These are phyloP conservation scores for Dendrolimus kikuchii DNA, from an alignment of 1,140 invertebrate species.

Conservation along the genomic window DNA sequence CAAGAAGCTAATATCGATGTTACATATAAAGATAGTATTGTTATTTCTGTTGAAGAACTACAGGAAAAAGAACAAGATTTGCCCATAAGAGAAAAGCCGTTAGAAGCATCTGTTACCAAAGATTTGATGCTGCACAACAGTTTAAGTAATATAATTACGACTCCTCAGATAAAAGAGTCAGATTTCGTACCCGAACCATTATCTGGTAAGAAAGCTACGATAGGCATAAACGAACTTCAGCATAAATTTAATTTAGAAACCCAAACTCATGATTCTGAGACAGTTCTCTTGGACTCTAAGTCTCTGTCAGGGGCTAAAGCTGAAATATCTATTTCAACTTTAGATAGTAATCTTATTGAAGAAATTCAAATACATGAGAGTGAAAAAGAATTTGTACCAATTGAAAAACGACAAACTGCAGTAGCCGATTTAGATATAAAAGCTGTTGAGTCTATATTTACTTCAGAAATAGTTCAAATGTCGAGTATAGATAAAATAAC, in stretches of 20 bases:
- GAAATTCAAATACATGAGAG: constrained; percentile 54
- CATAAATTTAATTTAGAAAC: constrained; percentile 75
- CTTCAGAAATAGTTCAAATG: constrained; percentile 37
- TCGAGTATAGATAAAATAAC: constrained; percentile 29
- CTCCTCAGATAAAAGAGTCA: constrained; percentile 75
- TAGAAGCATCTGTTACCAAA: constrained; percentile 66
- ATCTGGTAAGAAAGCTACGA: constrained; percentile 67
- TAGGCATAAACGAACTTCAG: constrained; percentile 74
- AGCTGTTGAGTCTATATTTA: constrained; percentile 39
- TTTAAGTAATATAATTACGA: constrained; percentile 73
- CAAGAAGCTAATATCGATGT: constrained; percentile 76
- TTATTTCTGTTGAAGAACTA: constrained; percentile 73
- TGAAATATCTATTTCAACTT: constrained; percentile 51
- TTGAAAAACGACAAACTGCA: constrained; percentile 29
- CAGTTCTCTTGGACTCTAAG: constrained; percentile 33
- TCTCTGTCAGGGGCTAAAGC: constrained; percentile 20
- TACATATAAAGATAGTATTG: constrained; percentile 75
- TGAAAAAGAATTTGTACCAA: constrained; percentile 34
- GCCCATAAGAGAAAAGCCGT: constrained; percentile 55
- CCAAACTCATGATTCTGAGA: constrained; percentile 74
- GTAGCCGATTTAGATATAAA: constrained; percentile 41
- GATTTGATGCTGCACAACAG: constrained; percentile 75
- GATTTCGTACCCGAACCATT: constrained; percentile 62
- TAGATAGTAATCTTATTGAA: constrained; percentile 64
- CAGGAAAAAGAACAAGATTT: constrained; percentile 78